Evolutionary conservation across 23 tunicate species (phyloP), one percentile per base, ranked within the genome.

Genomic region (Trididemnum clinides): DNA sequence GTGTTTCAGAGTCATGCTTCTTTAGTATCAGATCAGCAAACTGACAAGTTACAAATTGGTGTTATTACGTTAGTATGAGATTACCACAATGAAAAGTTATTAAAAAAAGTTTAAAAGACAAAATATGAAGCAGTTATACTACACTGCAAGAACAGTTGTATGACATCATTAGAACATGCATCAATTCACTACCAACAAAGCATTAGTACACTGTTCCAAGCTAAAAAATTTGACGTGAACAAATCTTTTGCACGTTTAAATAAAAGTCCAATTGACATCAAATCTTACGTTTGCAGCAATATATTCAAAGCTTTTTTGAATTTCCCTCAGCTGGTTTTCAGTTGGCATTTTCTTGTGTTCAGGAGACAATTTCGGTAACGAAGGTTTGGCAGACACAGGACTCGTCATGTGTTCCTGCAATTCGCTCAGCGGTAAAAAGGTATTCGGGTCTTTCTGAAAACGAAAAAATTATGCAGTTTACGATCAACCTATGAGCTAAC

Each of bases 231-330:
- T 44, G 15, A 44, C 54, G 54, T 44, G 54, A 10, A 44, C 10
- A 44, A 44, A 44, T 44, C 10, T 44, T 44, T 44, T 44, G 12
- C 10, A 15, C 54, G 15, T 44, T 44, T 44, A 44, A 44, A 44
- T 10, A 10, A 44, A 44, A 44, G 15, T 44, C 54, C 10, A 15
- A 10, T 44, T 59, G 25, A 59, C 3, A 10, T 19, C 20, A 3
- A 4, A 59, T 80, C 94, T 84, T 58, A 89, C 94, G 51, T 89
- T 89, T 29, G 21, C 63, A n/a, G 94, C 94, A 28, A 89, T 84
- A 34, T 89, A 89, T 69, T 89, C 94, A 74, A 89, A 89, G 28
- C 94, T 83, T 21, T 89, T 80, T 28, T 63, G 77, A 28, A 89
- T 89, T 33, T 84, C 88, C 22, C 64, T 28, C 28, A 89, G 77